phyloP scores from a whole-genome alignment of 2,888 invertebrate species.

The Epiblema foenella region DNA sequence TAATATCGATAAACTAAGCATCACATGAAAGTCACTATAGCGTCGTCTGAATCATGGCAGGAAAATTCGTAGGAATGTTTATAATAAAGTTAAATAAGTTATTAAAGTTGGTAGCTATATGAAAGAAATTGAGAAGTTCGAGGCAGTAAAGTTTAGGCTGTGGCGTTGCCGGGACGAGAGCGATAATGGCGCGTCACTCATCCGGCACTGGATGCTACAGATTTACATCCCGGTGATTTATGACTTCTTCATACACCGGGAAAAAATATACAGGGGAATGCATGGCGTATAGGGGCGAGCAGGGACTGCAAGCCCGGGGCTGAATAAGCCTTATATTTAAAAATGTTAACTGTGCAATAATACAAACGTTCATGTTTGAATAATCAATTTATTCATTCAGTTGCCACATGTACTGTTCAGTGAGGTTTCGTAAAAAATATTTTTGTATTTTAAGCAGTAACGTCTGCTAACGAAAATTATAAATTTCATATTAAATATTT shows the following conservation, averaged over 20 bases:
- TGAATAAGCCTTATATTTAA: slow-evolving; percentile 8
- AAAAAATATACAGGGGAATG: slow-evolving; percentile 76
- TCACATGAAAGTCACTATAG: no score
- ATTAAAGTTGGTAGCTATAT: slow-evolving; percentile 48
- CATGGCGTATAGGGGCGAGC: slow-evolving; percentile 48
- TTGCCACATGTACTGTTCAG: no score
- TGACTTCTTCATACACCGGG: slow-evolving; percentile 83
- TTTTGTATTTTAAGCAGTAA: no score
- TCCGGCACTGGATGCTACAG: slow-evolving; percentile 80
- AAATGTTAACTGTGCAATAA: not conserved
- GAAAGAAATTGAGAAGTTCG: slow-evolving; percentile 59
- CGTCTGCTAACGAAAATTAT: no score
- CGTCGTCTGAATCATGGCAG: no score
- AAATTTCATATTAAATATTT: no score
- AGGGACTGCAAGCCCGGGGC: not conserved
- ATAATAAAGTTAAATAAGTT: slow-evolving; percentile 40
- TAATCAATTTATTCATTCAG: no score
- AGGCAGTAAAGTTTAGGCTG: slow-evolving; percentile 72
- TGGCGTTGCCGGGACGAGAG: slow-evolving; percentile 57
- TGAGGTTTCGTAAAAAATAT: no score
- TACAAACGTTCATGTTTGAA: no score
- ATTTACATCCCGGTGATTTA: slow-evolving; percentile 84
- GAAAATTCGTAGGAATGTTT: not conserved
- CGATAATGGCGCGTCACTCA: slow-evolving; percentile 84
- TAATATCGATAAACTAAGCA: no score